Evolutionary conservation across 2,113 vertebrate species (phyloP).

Genomic region (Boulengeromyrus knoepffleri): DNA sequence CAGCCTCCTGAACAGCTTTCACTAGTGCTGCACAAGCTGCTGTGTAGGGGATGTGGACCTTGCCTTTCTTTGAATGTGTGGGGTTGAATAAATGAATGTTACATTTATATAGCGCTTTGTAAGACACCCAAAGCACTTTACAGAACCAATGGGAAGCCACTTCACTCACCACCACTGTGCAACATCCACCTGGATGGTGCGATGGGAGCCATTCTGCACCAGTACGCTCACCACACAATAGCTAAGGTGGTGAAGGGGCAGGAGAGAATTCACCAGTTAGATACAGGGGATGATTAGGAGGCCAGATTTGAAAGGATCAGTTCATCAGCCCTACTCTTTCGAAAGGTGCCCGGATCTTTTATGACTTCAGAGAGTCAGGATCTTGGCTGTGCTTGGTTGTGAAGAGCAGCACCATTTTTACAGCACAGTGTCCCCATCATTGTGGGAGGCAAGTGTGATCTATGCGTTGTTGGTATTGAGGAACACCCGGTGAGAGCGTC

Average conservation of each 20-base stretch:
- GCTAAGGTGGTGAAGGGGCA: background rate
- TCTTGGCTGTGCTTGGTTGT: too few relatives aligned
- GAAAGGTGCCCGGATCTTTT: too few relatives aligned
- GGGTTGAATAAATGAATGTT: background rate
- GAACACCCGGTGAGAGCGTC: too few relatives aligned
- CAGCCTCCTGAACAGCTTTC: background rate
- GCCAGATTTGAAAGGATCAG: too few relatives aligned
- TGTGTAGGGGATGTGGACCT: background rate
- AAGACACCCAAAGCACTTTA: background rate
- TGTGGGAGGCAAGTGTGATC: too few relatives aligned
- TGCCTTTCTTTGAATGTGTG: background rate
- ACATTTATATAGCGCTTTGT: too few relatives aligned
- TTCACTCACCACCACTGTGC: background rate
- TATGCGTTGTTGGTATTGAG: too few relatives aligned
- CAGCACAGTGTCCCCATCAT: too few relatives aligned
- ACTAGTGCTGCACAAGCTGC: background rate
- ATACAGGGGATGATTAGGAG: too few relatives aligned
- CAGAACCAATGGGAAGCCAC: background rate
- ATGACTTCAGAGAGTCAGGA: too few relatives aligned
- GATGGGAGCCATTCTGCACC: background rate
- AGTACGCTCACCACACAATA: background rate
- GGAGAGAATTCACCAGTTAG: background rate
- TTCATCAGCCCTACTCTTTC: too few relatives aligned
- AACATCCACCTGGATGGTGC: background rate
- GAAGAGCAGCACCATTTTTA: too few relatives aligned